Percentiles rank a stretch among this genome's conserved stretches.
Conservation (phyloP, 2,113 vertebrate genomes). For the Acrocephalus arundinaceus region DNA sequence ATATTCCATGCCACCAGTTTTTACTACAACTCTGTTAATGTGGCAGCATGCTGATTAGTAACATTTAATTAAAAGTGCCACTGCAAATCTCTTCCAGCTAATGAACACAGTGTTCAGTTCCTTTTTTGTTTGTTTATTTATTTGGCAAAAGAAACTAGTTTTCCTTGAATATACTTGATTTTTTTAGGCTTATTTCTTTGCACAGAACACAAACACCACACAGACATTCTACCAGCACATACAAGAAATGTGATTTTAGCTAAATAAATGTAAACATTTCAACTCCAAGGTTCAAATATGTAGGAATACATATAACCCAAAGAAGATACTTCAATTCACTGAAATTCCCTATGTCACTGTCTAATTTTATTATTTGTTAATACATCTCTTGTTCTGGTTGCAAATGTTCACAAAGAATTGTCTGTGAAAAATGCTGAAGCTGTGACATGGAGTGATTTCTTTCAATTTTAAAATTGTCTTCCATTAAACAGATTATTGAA, state of each 20-base stretch:
- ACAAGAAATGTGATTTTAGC: not conserved
- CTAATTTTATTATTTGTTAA: not conserved
- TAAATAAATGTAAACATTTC: not conserved
- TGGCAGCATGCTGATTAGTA: slow-evolving; percentile 66
- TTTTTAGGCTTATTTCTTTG: slow-evolving; percentile 20
- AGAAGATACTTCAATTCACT: not conserved
- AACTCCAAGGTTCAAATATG: not conserved
- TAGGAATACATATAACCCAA: not conserved
- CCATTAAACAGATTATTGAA: slow-evolving; percentile 89
- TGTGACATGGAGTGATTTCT: fast-evolving
- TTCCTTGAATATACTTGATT: slow-evolving; percentile 24
- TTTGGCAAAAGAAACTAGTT: slow-evolving; percentile 20
- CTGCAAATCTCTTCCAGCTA: slow-evolving; percentile 60
- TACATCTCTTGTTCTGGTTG: not conserved
- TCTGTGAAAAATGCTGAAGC: not conserved
- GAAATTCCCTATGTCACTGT: not conserved
- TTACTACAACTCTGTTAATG: slow-evolving; percentile 58
- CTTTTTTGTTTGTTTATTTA: slow-evolving; percentile 55
- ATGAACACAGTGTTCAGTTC: slow-evolving; percentile 57
- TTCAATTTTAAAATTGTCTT: slow-evolving; percentile 14
- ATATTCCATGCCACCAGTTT: slow-evolving; percentile 54
- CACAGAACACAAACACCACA: not conserved
- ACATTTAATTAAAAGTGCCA: slow-evolving; percentile 60
- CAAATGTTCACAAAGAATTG: not conserved
- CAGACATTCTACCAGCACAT: not conserved